phyloP scores from a whole-genome alignment of 2,888 invertebrate genomes.

The Cylindroiulus punctatus region DNA sequence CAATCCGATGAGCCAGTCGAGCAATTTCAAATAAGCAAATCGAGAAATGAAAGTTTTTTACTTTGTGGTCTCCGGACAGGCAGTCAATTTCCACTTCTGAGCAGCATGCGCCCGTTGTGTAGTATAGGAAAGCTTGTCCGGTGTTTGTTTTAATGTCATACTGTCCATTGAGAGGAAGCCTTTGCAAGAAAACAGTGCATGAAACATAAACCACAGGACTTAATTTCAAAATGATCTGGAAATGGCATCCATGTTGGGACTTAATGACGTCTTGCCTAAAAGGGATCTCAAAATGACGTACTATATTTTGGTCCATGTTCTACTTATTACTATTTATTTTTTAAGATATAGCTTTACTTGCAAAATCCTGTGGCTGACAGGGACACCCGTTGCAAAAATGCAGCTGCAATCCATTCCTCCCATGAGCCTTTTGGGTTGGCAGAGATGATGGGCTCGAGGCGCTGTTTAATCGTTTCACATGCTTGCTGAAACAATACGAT shows the following conservation, averaged over 20 bases:
- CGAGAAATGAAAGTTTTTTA: too few species aligned
- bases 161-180: neutral
- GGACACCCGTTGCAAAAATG: slow-evolving; percentile 80
- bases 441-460: slow-evolving; percentile 79
- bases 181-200: too few species aligned
- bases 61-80: slow-evolving; percentile 90
- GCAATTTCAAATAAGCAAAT: too few species aligned
- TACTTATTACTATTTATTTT: too few species aligned
- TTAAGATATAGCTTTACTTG: slow-evolving; percentile 62
- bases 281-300: too few species aligned
- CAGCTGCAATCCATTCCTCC: slow-evolving; percentile 83
- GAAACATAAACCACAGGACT: too few species aligned
- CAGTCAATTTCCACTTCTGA: slow-evolving; percentile 94
- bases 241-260: too few species aligned
- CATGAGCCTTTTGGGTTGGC: slow-evolving; percentile 81
- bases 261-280: too few species aligned
- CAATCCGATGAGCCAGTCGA: neutral
- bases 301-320: too few species aligned
- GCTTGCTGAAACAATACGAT: slow-evolving; percentile 72
- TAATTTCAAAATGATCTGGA: too few species aligned
- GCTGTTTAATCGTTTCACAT: slow-evolving; percentile 77
- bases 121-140: slow-evolving; percentile 79
- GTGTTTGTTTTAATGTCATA: neutral
- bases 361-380: slow-evolving; percentile 87
- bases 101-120: slow-evolving; percentile 84